A percentile compares a stretch with the other conserved stretches of the same genome.
Conservation (phyloP, 2,113 vertebrate species). For the Chamaea fasciata region DNA sequence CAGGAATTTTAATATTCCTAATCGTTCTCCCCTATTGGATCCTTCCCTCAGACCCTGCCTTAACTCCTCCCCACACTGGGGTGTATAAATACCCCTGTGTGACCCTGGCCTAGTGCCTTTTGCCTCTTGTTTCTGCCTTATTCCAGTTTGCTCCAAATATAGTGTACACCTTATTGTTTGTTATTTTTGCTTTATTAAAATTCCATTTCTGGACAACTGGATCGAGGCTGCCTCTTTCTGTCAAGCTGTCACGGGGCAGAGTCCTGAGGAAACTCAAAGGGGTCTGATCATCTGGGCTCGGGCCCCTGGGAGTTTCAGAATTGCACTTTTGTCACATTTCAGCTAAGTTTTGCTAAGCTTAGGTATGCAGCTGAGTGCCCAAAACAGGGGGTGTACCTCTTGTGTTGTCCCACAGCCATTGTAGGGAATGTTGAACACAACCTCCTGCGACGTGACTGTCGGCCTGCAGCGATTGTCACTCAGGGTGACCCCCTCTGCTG, state of each 20-base stretch:
- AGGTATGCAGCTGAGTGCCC: not conserved
- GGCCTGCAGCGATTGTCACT: not conserved
- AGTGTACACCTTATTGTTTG: not conserved
- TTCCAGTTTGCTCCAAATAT: not conserved
- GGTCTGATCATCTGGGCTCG: rapidly evolving
- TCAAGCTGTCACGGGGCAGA: not conserved
- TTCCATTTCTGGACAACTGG: not conserved
- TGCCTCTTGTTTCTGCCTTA: not conserved
- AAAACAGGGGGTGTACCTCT: not conserved
- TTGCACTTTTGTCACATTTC: not conserved
- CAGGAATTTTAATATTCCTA: not conserved
- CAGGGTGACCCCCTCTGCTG: not conserved
- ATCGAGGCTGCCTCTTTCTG: not conserved
- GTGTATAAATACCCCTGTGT: not conserved
- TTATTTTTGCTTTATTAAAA: not conserved
- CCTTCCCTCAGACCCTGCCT: not conserved
- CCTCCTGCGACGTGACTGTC: not conserved
- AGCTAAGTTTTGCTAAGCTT: not conserved
- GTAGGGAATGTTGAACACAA: constrained; percentile 72
- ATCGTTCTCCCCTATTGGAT: not conserved
- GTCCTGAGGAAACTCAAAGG: not conserved
- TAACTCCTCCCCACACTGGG: not conserved
- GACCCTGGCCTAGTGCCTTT: not conserved
- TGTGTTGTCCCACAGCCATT: constrained; percentile 42
- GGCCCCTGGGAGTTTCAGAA: not conserved